phyloP scores from a whole-genome alignment of 2,888 invertebrate species.

The Vannuccia rotundouncinata region DNA sequence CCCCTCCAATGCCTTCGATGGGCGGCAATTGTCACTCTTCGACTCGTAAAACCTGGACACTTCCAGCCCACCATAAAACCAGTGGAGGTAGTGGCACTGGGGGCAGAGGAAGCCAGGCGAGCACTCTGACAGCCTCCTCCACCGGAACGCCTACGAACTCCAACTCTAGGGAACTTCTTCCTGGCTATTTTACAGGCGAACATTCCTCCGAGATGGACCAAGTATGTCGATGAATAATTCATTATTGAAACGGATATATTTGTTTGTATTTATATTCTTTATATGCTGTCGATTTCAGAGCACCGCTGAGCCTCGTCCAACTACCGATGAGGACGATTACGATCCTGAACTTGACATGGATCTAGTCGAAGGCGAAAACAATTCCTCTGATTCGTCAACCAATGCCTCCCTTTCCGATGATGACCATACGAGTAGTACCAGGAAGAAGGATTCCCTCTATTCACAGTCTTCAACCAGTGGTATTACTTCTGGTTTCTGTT shows the following conservation, averaged over 20 bases:
- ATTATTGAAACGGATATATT: background rate
- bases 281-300: background rate
- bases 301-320: background rate
- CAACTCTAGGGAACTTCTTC: background rate
- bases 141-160: background rate
- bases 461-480: background rate
- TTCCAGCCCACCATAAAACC: background rate
- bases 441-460: background rate
- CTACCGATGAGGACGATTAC: background rate
- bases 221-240: background rate
- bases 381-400: background rate
- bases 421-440: background rate
- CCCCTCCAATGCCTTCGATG: background rate
- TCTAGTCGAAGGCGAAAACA: background rate
- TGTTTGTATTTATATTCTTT: background rate
- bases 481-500: background rate
- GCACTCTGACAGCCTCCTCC: background rate
- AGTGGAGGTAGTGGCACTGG: background rate
- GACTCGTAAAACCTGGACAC: background rate
- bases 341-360: background rate
- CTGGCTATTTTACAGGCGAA: background rate
- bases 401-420: background rate
- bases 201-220: conserved; percentile 1
- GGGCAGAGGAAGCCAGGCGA: background rate
- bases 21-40: no score